Conservation (phyloP, 2,888 invertebrate species). For the Cynaeus angustus region DNA sequence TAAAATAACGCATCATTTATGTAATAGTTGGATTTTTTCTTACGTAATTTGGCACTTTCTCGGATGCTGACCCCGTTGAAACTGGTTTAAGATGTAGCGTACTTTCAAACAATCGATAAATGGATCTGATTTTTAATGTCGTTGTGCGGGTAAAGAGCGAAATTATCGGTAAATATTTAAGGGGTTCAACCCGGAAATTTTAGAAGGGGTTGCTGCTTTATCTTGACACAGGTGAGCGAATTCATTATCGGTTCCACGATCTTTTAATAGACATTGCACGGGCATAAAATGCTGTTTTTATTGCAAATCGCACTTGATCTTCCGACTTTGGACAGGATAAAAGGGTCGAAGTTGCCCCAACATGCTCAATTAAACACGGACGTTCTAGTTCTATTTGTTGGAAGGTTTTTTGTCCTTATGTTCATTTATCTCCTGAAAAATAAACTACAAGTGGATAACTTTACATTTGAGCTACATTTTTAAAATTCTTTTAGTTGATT, state of each 20-base stretch:
- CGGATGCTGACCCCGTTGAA: constrained; percentile 34
- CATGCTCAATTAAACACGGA: constrained; percentile 20
- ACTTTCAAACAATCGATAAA: constrained; percentile 40
- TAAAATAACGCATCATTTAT: constrained; percentile 1
- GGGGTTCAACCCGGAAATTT: no score
- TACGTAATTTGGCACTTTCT: constrained; percentile 41
- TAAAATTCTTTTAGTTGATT: constrained; percentile 12
- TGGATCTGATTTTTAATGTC: not conserved
- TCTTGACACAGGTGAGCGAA: no score
- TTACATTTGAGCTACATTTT: no score
- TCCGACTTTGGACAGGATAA: constrained; percentile 4
- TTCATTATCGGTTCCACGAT: no score
- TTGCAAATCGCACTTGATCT: constrained; percentile 22
- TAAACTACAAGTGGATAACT: no score
- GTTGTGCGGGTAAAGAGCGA: no score
- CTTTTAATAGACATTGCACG: not conserved
- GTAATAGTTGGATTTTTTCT: constrained; percentile 32
- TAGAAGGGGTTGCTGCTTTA: no score
- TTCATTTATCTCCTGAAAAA: not conserved
- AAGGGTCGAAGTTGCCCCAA: constrained; percentile 10
- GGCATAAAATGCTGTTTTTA: constrained; percentile 22
- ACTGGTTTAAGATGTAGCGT: constrained; percentile 25
- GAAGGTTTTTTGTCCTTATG: not conserved
- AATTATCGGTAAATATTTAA: no score
- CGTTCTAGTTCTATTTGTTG: constrained; percentile 8